A percentile compares a stretch with the other conserved stretches of the same genome.
Conservation (phyloP, 1,140 invertebrate species). For the Polyergus mexicanus region DNA sequence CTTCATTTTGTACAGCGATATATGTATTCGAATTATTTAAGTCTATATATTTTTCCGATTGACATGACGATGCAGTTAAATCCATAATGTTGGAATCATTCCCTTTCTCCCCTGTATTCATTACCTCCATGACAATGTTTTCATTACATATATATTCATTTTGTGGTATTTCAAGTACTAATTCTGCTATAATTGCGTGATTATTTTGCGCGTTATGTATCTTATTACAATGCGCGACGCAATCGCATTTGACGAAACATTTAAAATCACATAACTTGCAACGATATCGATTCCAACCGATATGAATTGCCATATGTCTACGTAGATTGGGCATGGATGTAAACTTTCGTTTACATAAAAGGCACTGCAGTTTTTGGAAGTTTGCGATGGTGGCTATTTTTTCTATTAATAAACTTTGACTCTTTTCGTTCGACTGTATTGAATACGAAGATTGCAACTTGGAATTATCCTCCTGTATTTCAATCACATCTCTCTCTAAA, state of each 20-base stretch:
- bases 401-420: constrained; percentile 61
- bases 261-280: constrained; percentile 84
- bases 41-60: neutral
- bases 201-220: constrained; percentile 80
- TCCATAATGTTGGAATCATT: neutral
- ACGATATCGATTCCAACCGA: constrained; percentile 84
- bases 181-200: constrained; percentile 69
- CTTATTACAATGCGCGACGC: constrained; percentile 81
- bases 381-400: constrained; percentile 71
- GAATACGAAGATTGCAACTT: neutral
- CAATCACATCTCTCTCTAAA: neutral
- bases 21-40: neutral
- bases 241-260: constrained; percentile 81
- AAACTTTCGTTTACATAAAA: constrained; percentile 81
- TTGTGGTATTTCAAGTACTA: constrained; percentile 78
- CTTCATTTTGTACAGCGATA: neutral
- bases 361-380: constrained; percentile 79
- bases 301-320: constrained; percentile 84
- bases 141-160: constrained; percentile 40
- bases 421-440: neutral
- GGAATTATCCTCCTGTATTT: neutral
- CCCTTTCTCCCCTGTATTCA: neutral
- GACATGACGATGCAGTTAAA: neutral
- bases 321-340: constrained; percentile 78
- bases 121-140: constrained; percentile 13